A percentile compares a stretch with the other conserved stretches of the same genome.
Evolutionary conservation across 2,113 vertebrate genomes (phyloP).

Genomic region (Gracilinanus agilis): DNA sequence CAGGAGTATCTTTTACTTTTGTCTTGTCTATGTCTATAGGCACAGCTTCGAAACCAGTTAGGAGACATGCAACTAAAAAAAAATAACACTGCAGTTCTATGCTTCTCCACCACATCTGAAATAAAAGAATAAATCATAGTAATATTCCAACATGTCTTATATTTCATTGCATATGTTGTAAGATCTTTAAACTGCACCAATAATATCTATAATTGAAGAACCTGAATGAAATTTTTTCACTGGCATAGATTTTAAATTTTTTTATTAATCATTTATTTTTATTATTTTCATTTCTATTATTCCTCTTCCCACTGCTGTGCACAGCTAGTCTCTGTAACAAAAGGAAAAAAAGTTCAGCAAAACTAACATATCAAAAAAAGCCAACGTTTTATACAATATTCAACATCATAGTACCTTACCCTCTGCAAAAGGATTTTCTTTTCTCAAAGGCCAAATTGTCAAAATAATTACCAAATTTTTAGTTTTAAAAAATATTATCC

Average conservation of each 20-base stretch:
- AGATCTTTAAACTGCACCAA: slow-evolving; percentile 1
- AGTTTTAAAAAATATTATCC: not conserved
- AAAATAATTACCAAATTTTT: not conserved
- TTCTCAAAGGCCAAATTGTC: not conserved
- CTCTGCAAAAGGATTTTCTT: not conserved
- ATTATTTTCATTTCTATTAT: not conserved
- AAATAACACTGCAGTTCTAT: slow-evolving; percentile 78
- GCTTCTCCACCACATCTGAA: slow-evolving; percentile 89
- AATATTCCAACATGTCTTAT: slow-evolving; percentile 22
- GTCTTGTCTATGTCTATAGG: slow-evolving; percentile 96
- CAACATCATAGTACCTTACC: not conserved
- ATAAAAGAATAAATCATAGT: slow-evolving; percentile 59
- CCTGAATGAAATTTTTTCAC: slow-evolving; percentile 7
- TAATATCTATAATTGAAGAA: slow-evolving; percentile 37
- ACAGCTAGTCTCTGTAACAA: not conserved
- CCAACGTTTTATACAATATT: not conserved
- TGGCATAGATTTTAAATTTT: not conserved
- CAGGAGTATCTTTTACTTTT: slow-evolving; percentile 87
- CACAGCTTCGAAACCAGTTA: slow-evolving; percentile 88
- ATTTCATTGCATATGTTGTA: not conserved
- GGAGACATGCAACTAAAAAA: slow-evolving; percentile 85
- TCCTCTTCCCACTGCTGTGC: not conserved
- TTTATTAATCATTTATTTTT: not conserved
- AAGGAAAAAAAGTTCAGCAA: not conserved
- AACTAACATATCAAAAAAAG: not conserved